Percentiles rank a stretch among this genome's conserved stretches.
Evolutionary conservation across 2,113 vertebrate species (phyloP).

Genomic region (Chionomys nivalis): DNA sequence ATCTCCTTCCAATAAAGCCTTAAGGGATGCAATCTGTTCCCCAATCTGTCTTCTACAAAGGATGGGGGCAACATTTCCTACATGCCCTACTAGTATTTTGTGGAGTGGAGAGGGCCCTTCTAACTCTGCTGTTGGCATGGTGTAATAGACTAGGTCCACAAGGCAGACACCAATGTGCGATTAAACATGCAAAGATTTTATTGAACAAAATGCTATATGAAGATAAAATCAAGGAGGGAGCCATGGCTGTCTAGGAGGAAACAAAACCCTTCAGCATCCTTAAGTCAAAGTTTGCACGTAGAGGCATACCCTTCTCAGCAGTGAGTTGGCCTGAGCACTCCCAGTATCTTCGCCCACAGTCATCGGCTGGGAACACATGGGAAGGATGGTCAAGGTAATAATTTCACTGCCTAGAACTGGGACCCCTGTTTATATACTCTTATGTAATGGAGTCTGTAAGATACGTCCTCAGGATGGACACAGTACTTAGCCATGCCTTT

Average conservation of each 20-base stretch:
- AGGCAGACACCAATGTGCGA: neutral
- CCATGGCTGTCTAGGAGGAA: neutral
- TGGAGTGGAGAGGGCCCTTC: neutral
- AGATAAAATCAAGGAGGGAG: neutral
- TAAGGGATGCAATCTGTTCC: neutral
- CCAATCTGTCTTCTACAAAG: neutral
- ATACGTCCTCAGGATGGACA: neutral
- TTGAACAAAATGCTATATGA: neutral
- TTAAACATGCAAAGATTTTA: neutral
- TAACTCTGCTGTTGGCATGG: neutral
- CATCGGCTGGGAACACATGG: neutral
- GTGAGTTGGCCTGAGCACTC: neutral
- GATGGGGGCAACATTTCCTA: neutral
- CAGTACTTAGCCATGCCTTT: neutral
- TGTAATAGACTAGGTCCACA: neutral
- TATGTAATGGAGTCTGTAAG: neutral
- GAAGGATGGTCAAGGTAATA: neutral
- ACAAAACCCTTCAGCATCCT: neutral
- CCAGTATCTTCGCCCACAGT: neutral
- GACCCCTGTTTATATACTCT: neutral
- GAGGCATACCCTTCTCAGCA: neutral
- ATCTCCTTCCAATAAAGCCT: neutral
- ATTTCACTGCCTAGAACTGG: neutral
- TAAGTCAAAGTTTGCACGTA: neutral
- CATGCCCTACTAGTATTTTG: neutral